Evolutionary conservation across 2,888 invertebrate species (phyloP), one percentile per base, ranked within the genome.

Genomic region (Agrenia bidenticulata): DNA sequence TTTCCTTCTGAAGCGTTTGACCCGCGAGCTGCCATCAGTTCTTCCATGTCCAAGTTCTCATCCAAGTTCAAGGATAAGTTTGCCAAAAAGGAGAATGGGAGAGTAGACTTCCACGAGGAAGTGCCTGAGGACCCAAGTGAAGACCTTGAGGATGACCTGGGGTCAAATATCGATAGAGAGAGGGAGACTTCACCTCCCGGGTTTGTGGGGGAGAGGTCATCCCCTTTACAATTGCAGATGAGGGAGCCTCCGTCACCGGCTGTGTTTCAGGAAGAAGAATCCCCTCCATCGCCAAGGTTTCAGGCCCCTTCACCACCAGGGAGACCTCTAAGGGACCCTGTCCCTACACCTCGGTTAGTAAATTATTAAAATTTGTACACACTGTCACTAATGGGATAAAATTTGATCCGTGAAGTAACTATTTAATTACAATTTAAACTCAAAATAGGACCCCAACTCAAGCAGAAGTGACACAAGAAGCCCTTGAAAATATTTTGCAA

Each of bases 1-100:
- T 19, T 15, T 45, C 19, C 45, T 19, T 17, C 19, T 15, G 45
- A 45, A n/a, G 45, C 9, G 19, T 45, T 45, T 45, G 45, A 45
- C 45, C 45, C 45, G 19, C 15, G 45, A n/a, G 45, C 45, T 19
- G 19, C 19, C 9, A 45, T 45, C n/a, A 19, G 45, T 17, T 45
- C 45, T 45, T 45, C 45, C 19, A 45, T 45, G 45, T 17, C 45
- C 45, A 45, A 45, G n/a, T 45, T 45, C 45, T 45, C 45, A 5
- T 45, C 45, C n/a, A 45, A 45, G 19, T 17, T 45, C 5, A 45
- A 19, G 45, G 45, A 45, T 15, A 45, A n/a, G 19, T 45, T 45
- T 19, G 15, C 45, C 19, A 45, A 45, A 45, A 23, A 21, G 51
- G 51, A 51, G 51, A 24, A 51, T 9, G 51, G 51, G 7, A 51